phyloP scores from a whole-genome alignment of 2,888 invertebrate genomes.

The Sabatieria punctata region DNA sequence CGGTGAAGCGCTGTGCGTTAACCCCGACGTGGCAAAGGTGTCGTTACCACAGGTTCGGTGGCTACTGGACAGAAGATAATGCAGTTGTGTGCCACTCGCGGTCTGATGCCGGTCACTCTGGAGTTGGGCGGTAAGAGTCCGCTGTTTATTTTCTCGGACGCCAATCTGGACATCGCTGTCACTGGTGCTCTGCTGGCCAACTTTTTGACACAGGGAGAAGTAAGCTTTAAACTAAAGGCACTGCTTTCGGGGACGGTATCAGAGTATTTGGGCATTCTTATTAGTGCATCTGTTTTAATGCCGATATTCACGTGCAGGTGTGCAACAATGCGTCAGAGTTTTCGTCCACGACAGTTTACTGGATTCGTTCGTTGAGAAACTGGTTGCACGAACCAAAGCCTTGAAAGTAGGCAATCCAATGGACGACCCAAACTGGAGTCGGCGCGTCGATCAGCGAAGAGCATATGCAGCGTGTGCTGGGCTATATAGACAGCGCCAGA shows the following conservation, averaged over 20 bases:
- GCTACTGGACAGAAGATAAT: constrained; percentile 34
- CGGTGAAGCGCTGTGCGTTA: constrained; percentile 35
- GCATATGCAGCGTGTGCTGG: constrained; percentile 39
- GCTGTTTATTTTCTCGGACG: constrained; percentile 41
- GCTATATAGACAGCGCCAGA: constrained; percentile 35
- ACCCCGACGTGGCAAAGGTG: constrained; percentile 38
- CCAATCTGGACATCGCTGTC: constrained; percentile 40
- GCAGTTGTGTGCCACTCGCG: constrained; percentile 34
- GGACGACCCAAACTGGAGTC: constrained; percentile 32
- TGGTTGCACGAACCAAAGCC: constrained; percentile 34
- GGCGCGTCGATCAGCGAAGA: constrained; percentile 40
- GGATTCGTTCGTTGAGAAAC: constrained; percentile 34
- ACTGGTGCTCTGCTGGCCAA: constrained; percentile 43
- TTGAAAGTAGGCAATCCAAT: constrained; percentile 27
- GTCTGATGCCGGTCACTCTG: constrained; percentile 37
- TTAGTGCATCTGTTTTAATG: background rate
- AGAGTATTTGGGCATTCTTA: background rate
- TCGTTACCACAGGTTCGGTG: constrained; percentile 42
- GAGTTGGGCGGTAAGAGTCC: constrained; percentile 44
- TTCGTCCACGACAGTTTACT: constrained; percentile 39
- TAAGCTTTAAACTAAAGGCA: constrained; percentile 15
- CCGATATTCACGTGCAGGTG: constrained; percentile 34
- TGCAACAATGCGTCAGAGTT: constrained; percentile 44
- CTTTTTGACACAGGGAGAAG: constrained; percentile 42
- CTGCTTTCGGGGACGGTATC: background rate